Conservation (phyloP, 2,888 invertebrate species). For the Limnephilus rhombicus region DNA sequence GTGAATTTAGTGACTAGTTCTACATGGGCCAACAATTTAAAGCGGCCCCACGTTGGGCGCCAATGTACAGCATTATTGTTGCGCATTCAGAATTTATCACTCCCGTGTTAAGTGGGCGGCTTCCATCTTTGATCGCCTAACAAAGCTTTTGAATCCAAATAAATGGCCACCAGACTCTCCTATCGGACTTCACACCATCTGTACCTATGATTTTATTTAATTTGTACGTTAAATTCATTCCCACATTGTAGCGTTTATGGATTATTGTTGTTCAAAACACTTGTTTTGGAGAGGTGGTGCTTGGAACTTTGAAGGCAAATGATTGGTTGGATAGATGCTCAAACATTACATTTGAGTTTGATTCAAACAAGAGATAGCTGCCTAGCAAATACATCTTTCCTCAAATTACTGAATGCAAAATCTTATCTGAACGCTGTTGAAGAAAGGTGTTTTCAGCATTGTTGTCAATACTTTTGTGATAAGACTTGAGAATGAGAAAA, state of each 20-base stretch:
- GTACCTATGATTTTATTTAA: neutral
- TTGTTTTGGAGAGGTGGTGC: neutral
- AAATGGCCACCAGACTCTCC: neutral
- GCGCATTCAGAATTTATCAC: constrained; percentile 1
- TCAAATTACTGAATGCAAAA: too few species aligned
- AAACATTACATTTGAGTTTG: neutral
- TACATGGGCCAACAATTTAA: too few species aligned
- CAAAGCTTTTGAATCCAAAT: neutral
- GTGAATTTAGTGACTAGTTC: too few species aligned
- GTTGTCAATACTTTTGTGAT: too few species aligned
- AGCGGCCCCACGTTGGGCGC: neutral
- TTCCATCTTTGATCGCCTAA: neutral
- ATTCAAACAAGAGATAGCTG: neutral
- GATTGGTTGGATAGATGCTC: neutral
- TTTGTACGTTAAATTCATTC: neutral
- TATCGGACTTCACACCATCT: neutral
- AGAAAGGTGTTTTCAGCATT: too few species aligned
- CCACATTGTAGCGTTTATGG: neutral
- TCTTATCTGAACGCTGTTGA: too few species aligned
- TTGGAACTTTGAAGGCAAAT: neutral
- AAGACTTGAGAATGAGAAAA: too few species aligned
- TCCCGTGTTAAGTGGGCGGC: neutral
- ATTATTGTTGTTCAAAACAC: neutral
- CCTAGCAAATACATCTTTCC: neutral
- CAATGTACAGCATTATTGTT: neutral